These are phyloP conservation scores for Paradisaea rubra DNA, from an alignment of 2,113 vertebrate species.

Conservation along the genomic window DNA sequence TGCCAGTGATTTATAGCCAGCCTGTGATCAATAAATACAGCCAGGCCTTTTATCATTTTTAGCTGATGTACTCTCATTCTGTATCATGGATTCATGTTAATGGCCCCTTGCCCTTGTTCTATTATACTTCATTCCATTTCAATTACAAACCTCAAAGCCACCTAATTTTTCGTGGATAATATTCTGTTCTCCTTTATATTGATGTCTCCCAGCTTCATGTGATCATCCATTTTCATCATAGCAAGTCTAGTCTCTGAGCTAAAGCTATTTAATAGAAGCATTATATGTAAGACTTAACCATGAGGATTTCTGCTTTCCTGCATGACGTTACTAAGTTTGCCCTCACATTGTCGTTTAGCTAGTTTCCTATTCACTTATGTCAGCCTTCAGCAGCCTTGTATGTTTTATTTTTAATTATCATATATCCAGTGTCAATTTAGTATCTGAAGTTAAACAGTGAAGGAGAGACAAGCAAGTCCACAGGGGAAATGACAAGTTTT, in stretches of 20 bases:
- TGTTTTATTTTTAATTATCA: background rate
- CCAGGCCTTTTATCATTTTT: conserved; percentile 4
- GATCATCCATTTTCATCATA: conserved; percentile 15
- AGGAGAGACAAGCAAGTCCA: background rate
- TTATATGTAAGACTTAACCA: background rate
- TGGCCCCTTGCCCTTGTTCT: conserved; percentile 19
- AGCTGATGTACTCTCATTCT: background rate
- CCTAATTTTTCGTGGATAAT: conserved; percentile 20
- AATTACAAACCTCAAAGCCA: conserved; percentile 37
- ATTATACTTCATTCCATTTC: conserved; percentile 39
- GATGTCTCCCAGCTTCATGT: background rate
- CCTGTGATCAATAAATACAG: conserved; percentile 28
- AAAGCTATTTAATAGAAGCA: background rate
- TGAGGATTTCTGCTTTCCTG: background rate
- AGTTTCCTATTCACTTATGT: background rate
- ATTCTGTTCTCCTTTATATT: conserved; percentile 17
- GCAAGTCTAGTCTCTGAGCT: background rate
- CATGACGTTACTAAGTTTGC: background rate
- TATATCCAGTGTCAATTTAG: background rate
- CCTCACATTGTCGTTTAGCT: background rate
- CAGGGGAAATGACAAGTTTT: background rate
- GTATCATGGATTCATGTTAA: background rate
- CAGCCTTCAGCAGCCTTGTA: background rate
- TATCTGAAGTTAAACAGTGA: background rate
- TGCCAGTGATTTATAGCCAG: background rate